Base-by-base conservation (phyloP, 2,797 vertebrate species). In the Novumbra hubbsi region DNA sequence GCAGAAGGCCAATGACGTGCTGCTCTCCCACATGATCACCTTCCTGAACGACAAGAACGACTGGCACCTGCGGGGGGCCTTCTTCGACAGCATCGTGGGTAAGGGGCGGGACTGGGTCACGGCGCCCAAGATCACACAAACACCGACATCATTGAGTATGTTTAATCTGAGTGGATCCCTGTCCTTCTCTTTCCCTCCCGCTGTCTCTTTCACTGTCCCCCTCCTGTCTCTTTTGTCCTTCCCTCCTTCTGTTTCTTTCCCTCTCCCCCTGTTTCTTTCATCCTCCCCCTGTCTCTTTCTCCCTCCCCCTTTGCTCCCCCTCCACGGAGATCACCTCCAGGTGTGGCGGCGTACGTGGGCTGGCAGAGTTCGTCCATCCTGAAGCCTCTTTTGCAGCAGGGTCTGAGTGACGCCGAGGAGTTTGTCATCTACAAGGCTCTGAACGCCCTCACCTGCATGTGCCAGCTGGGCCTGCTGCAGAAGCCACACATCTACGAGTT, bases 81-180 rank as follows among this genome's bases (percentile, higher is more conserved):
- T 99, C 90, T 99, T 99, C 81, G 96, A 99, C 91, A 99, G 97
- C 89, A 99, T 99, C 77, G 98, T 99, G 75, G 98, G 98, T 98
- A 72, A 89, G 91, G 70, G 7, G 55, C 21, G 14, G 55, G 11
- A 60, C 11, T 21, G n/a, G 12, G n/a, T 21, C 9, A 12, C 3
- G 11, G 55, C 21, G 9, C 55, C 50, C 50, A n/a, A n/a, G n/a
- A n/a, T n/a, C n/a, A n/a, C n/a, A n/a, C n/a, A n/a, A n/a, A n/a
- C n/a, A n/a, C n/a, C n/a, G n/a, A n/a, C n/a, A n/a, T n/a, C n/a
- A n/a, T n/a, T n/a, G n/a, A n/a, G n/a, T n/a, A 50, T 17, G 19
- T 55, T 55, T 21, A n/a, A 19, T 55, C n/a, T 55, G 6, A 2
- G 21, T 9, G n/a, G 52, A 21, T n/a, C 52, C 52, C 14, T 49